Base-by-base conservation (phyloP, 2,113 vertebrate genomes). In the Plecotus auritus region DNA sequence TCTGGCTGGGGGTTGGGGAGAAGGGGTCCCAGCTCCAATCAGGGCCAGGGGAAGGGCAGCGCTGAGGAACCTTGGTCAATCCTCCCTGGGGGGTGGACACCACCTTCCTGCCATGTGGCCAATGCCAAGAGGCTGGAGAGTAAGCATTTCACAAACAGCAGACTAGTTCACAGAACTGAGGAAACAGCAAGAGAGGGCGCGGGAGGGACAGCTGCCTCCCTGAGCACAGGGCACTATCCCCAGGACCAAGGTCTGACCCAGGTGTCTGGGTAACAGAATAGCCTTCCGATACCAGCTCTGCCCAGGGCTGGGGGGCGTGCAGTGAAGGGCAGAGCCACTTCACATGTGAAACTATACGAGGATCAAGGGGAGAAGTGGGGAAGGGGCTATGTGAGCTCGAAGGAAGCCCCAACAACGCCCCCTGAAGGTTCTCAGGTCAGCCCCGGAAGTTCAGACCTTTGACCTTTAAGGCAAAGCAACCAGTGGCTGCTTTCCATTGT, bases 401-500 rank as follows among this genome's bases (percentile, higher is more conserved):
- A 61, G 28, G 32, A 56, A 51, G 40, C 77, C 35, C 32, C 13
- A 14, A 35, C 13, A 16, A 77, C 32, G 4, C 32, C 30, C n/a
- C 13, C 7, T 26, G 1, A 40, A 6, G 22, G 35, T 32, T 4
- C 51, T 28, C 9, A 17, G 78, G 17, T 69, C 1, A 12, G 26
- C 30, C 20, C 49, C 12, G 14, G 32, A 42, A 30, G 18, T 30
- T 64, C 70, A 28, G 35, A 49, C 35, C 70, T 70, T 16, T 13
- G 47, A 67, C 61, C 81, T 64, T 11, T 3, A 54, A 77, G 59
- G 76, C 35, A 35, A 7, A 73, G 54, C 64, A 59, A 32, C 8
- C 22, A 11, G 35, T n/a, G 35, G 61, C 7, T 3, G 0, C 45
- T 26, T 7, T 30, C 23, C n/a, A 20, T 1, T 2, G 23, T 54